Evolutionary conservation across 2,797 vertebrate genomes (phyloP), one percentile per base, ranked within the genome.

Genomic region (Bovichtus variegatus): DNA sequence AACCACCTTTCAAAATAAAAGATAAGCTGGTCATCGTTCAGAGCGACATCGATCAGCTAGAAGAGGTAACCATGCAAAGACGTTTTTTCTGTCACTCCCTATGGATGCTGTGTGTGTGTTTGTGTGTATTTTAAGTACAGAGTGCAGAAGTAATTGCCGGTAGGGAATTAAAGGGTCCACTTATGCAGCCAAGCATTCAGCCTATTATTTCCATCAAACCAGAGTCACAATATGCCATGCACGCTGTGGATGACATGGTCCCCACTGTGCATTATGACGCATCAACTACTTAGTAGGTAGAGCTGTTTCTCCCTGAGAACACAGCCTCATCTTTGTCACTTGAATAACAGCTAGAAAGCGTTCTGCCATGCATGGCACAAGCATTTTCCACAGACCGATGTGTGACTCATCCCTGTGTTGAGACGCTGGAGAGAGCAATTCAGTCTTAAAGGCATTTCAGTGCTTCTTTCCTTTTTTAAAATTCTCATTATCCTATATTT

Each of bases 331-430:
- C 29, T 25, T 47, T 76, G 64, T 71, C 53, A 58, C 60, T 62
- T 60, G 47, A 69, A 78, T 34, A 78, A 59, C 38, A 76, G 47
- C 47, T 60, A 63, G 38, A 71, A 13, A 36, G 58, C 60, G 16
- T 49, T 65, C 21, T 25, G 55, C 23, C 38, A 13, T 25, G 19
- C 60, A 72, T 72, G 76, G 70, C 44, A 27, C 9, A n/a, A 67
- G 5, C 27, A 34, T 73, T 74, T 78, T 49, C 61, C 58, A 58
- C 60, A 75, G 63, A 78, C 3, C 11, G 11, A 5, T 16, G 38
- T 36, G 53, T 81, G 81, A 90, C 51, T 89, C 80, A 74, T 78
- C 57, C 34, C 18, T 57, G 57, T 72, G 49, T 40, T 64, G 43
- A 78, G 43, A 65, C 23, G 31, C 31, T 31, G 31, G 29, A 65